These are phyloP conservation scores for Echinarachnius parma DNA, from an alignment of 53 echinoderm and acorn worm species.

Conservation along the genomic window DNA sequence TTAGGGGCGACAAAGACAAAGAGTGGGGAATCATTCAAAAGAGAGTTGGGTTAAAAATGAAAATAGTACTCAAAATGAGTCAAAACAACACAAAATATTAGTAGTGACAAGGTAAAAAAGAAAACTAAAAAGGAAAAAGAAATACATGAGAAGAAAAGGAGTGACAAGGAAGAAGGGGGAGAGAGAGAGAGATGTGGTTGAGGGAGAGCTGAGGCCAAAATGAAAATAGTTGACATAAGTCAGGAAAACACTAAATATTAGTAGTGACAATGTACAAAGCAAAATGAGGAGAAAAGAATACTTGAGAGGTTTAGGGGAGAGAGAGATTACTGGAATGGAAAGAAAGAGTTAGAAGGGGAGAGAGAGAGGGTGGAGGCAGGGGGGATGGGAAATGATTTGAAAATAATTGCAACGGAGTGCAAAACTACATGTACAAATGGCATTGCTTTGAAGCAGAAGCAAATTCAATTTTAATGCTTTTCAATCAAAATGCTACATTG, in stretches of 20 bases:
- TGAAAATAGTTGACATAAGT: too few species aligned
- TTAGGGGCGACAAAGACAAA: not conserved
- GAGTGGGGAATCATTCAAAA: not conserved
- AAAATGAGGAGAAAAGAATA: not conserved
- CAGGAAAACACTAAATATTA: too few species aligned
- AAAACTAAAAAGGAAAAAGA: not conserved
- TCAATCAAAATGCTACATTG: conserved; percentile 27
- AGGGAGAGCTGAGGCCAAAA: too few species aligned
- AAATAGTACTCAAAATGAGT: too few species aligned
- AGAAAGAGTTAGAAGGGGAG: too few species aligned
- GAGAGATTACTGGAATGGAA: too few species aligned
- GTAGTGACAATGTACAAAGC: too few species aligned
- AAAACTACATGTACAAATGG: too few species aligned
- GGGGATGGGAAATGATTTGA: not conserved
- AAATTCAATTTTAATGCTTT: conserved; percentile 34
- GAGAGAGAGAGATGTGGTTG: not conserved
- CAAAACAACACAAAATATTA: too few species aligned
- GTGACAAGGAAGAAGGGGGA: not conserved
- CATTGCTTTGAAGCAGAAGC: conserved; percentile 32
- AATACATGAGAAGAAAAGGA: not conserved
- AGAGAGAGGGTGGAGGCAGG: too few species aligned
- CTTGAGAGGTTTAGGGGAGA: not conserved
- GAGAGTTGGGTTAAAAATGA: too few species aligned
- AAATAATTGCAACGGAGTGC: too few species aligned
- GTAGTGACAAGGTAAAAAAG: not conserved